phyloP scores from a whole-genome alignment of 1,140 invertebrate species.

The Chymomyza costata region DNA sequence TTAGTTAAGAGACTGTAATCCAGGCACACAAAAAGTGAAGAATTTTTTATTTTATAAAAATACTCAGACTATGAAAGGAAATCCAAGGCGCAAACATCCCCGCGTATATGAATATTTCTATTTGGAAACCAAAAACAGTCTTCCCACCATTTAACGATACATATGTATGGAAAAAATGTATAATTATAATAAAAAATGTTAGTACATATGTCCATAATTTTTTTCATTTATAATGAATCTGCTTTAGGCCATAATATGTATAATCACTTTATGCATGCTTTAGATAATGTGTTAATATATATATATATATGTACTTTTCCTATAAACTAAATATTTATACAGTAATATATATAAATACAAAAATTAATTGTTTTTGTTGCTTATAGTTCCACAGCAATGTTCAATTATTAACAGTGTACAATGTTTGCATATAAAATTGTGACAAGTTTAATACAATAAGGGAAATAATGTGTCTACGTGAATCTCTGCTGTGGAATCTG shows the following conservation, averaged over 20 bases:
- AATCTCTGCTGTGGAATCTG: constrained; percentile 26
- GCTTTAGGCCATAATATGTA: constrained; percentile 61
- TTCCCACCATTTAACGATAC: no score
- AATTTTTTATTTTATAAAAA: no score
- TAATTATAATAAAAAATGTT: no score
- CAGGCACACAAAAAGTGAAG: no score
- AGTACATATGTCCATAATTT: constrained; percentile 2
- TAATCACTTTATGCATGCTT: constrained; percentile 72
- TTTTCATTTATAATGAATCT: constrained; percentile 61
- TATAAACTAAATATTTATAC: constrained; percentile 64
- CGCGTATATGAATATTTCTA: no score
- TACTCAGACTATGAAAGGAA: no score
- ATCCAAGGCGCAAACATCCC: no score
- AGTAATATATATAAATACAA: constrained; percentile 67
- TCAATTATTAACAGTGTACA: not conserved
- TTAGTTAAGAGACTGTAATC: no score
- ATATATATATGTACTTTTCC: constrained; percentile 19
- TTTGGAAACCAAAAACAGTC: no score
- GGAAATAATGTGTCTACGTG: constrained; percentile 18
- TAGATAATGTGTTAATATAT: constrained; percentile 43
- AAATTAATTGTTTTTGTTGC: constrained; percentile 41
- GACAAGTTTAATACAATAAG: constrained; percentile 66
- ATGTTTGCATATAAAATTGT: constrained; percentile 42
- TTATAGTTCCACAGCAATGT: constrained; percentile 15
- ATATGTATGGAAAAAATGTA: no score